Base-by-base conservation (phyloP, 92 coral and sea anemone species). In the Actinernus sp. region DNA sequence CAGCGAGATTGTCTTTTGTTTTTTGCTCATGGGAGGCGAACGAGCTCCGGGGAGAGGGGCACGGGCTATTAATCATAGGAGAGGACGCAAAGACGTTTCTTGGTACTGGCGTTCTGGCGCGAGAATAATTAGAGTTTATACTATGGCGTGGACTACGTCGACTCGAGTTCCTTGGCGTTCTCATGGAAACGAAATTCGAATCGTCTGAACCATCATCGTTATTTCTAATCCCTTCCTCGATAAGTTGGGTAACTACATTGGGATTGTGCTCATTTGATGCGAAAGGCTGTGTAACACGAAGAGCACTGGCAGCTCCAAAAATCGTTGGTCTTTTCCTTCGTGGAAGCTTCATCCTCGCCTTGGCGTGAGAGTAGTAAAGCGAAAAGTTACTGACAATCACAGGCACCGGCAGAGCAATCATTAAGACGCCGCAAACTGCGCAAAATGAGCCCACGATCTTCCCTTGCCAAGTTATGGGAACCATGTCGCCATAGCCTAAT, bases 351-450 rank as follows among this genome's bases (percentile, higher is more conserved):
- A 87, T 88, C 57, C 94, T 74, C 16, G 99, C 99, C 64, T 95
- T 95, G 3, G 99, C 99, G 52, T 95, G 99, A 3, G 99, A 95
- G 81, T 95, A 95, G 72, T 95, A 95, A 45, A 95, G 58, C 25
- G 99, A 95, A 63, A 95, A 95, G 54, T 95, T 95, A 61, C 99
- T 95, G 14, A 95, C 99, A 10, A 95, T 95, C 9, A 95, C 99
- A 26, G 99, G 99, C 16, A 95, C 91, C 22, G 99, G 99, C 22
- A 95, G 77, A 0, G 99, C 99, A 17, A 95, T 86, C 85, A 86
- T 91, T 30, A 95, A 68, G 6, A 95, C 99, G 4, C 99, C 99
- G 40, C 95, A 83, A 41, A 95, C 68, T 9, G 99, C 99, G 61
- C 99, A 95, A 37, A 88, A 68, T 2, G 97, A 87, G 71, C 99